A percentile compares a stretch with the other conserved stretches of the same genome.
These are phyloP conservation scores for Carduelis carduelis DNA, from an alignment of 2,797 vertebrate genomes.

Conservation along the genomic window DNA sequence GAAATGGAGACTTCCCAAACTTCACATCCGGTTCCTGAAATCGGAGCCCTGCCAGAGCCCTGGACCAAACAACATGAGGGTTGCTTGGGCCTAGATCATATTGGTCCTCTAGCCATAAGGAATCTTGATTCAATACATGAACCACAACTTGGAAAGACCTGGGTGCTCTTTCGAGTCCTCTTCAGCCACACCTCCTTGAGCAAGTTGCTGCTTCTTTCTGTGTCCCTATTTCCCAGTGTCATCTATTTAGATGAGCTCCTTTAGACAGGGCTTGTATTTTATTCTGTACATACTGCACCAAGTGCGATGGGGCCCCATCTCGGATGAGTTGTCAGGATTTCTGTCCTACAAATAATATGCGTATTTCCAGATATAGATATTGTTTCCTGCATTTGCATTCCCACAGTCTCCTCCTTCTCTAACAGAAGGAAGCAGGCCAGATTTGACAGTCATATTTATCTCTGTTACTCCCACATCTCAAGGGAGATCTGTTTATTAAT, in stretches of 20 bases:
- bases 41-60: background rate
- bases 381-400: slow-evolving; percentile 71
- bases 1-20: background rate
- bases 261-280: background rate
- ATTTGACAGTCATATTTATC: slow-evolving; percentile 84
- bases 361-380: slow-evolving; percentile 25
- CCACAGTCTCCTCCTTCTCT: slow-evolving; percentile 62
- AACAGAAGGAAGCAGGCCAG: slow-evolving; percentile 78
- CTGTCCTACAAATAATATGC: slow-evolving; percentile 36
- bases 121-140: background rate
- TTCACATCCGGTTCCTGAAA: background rate
- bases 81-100: background rate
- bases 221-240: background rate
- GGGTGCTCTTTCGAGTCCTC: background rate
- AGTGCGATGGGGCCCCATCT: background rate
- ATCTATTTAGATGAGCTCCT: slow-evolving; percentile 2
- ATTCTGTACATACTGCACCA: background rate
- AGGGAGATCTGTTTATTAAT: slow-evolving; percentile 91
- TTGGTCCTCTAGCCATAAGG: background rate
- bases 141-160: background rate
- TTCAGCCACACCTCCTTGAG: background rate
- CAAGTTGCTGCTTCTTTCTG: background rate
- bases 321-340: slow-evolving; percentile 15
- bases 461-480: slow-evolving; percentile 82
- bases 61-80: background rate